Conservation (phyloP, 2,797 vertebrate genomes). For the Pitangus sulphuratus region DNA sequence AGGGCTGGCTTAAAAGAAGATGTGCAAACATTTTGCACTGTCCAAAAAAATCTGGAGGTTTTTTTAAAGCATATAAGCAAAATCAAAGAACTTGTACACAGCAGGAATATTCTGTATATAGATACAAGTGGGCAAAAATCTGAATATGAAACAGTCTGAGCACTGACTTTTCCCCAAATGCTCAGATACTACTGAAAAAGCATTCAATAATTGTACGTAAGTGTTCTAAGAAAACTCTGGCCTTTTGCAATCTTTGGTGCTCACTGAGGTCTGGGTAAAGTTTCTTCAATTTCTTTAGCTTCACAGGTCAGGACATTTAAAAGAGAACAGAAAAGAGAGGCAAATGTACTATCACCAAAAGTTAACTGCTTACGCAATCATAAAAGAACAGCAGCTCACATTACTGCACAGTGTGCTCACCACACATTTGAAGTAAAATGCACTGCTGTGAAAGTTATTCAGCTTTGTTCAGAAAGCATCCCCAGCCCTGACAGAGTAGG, state of each 20-base stretch:
- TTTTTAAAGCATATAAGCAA: not conserved
- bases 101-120: not conserved
- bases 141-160: not conserved
- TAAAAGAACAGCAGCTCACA: not conserved
- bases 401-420: accelerated
- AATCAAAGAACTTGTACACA: not conserved
- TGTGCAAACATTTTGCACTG: not conserved
- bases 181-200: not conserved
- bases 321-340: not conserved
- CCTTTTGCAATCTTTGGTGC: not conserved
- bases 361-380: not conserved
- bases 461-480: not conserved
- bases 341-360: not conserved
- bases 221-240: not conserved
- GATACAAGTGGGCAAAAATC: not conserved
- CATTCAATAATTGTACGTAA: not conserved
- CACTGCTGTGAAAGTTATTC: not conserved
- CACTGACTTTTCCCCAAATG: not conserved
- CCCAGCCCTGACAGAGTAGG: not conserved
- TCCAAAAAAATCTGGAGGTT: not conserved
- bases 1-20: not conserved
- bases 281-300: not conserved
- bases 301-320: not conserved
- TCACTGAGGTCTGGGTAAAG: not conserved
- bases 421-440: accelerated